These are phyloP conservation scores for Macropodus opercularis DNA, from an alignment of 2,797 vertebrate genomes.

Conservation along the genomic window DNA sequence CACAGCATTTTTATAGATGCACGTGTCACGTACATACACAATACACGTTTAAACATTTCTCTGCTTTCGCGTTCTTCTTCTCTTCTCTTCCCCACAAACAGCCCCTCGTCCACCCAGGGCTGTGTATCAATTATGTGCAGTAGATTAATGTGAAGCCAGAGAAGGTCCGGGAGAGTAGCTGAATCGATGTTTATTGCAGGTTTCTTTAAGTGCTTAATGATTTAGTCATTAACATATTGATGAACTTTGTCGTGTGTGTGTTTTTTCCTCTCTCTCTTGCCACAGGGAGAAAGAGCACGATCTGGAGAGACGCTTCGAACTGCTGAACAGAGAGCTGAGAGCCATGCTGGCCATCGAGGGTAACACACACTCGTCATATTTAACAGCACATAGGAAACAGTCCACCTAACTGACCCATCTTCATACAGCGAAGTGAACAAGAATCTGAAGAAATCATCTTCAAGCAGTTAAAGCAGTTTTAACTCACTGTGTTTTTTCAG, in stretches of 20 bases:
- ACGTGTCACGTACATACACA: too few species aligned
- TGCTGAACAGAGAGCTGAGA: constrained; percentile 95
- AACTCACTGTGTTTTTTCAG: too few species aligned
- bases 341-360: constrained; percentile 99
- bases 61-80: background rate
- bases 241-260: constrained; percentile 87
- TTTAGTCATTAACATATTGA: constrained; percentile 99
- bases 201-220: constrained; percentile 99
- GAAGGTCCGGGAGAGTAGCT: constrained; percentile 86
- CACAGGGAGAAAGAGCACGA: constrained; percentile 99
- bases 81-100: constrained; percentile 16
- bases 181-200: constrained; percentile 97
- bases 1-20: constrained; percentile 6
- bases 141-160: constrained; percentile 94
- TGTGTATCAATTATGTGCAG: constrained; percentile 96
- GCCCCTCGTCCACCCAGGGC: constrained; percentile 43
- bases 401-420: too few species aligned
- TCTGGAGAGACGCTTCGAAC: constrained; percentile 97
- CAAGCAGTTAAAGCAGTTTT: too few species aligned
- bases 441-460: too few species aligned
- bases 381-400: background rate
- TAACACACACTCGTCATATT: too few species aligned
- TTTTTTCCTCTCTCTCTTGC: constrained; percentile 78
- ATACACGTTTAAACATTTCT: constrained; percentile 14
- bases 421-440: too few species aligned